Conservation (phyloP, 30 jellyfish, hydroid and myxozoan genomes). For the Pseudorhiza aurosa region DNA sequence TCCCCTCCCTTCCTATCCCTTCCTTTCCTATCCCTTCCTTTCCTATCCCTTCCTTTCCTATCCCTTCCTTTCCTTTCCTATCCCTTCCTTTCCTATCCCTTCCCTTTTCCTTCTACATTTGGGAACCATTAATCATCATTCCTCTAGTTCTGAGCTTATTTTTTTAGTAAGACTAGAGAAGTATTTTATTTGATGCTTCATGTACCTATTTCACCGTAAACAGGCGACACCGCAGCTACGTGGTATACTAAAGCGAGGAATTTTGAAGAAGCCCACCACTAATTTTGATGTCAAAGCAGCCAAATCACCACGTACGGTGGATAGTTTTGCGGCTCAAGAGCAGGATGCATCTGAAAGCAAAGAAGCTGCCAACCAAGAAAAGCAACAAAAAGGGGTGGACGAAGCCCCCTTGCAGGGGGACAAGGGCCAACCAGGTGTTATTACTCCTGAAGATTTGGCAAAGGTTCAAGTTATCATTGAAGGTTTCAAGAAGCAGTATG, state of each 20-base stretch:
- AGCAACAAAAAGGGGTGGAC: neutral
- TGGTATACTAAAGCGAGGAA: slow-evolving; percentile 51
- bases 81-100: too few species aligned
- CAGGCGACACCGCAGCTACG: slow-evolving; percentile 4
- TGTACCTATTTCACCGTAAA: neutral
- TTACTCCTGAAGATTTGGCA: slow-evolving; percentile 41
- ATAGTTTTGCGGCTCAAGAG: neutral
- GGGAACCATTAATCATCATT: too few species aligned
- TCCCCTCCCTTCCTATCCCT: too few species aligned
- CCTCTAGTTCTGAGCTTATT: too few species aligned
- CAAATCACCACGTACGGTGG: neutral
- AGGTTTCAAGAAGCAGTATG: slow-evolving; percentile 52
- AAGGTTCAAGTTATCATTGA: slow-evolving; percentile 25
- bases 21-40: too few species aligned
- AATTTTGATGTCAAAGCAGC: slow-evolving; percentile 11
- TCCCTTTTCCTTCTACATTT: too few species aligned
- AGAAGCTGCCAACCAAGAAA: neutral
- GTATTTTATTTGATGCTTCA: too few species aligned
- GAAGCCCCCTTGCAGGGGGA: too few species aligned
- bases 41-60: too few species aligned
- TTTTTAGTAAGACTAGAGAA: too few species aligned
- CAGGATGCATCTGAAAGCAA: neutral
- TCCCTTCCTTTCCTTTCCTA: too few species aligned
- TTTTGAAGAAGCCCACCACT: slow-evolving; percentile 56
- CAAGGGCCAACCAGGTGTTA: slow-evolving; percentile 2